phyloP scores from a whole-genome alignment of 2,113 vertebrate genomes.

The Brachyhypopomus occidentalis region DNA sequence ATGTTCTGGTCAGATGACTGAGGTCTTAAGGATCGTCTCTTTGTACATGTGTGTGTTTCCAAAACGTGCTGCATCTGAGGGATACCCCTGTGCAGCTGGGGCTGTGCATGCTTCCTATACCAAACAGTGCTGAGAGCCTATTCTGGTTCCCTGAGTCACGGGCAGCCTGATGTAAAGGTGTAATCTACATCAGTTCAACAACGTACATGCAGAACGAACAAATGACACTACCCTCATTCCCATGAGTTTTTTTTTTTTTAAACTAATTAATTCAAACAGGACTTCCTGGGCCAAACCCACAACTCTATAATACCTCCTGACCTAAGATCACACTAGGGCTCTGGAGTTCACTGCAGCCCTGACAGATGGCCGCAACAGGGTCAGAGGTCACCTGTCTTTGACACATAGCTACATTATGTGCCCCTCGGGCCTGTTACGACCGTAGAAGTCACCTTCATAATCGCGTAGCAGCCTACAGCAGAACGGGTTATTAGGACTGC shows the following conservation, averaged over 20 bases:
- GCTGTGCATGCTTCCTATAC: slow-evolving; percentile 12
- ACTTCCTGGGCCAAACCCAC: too few species aligned
- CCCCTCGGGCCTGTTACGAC: too few species aligned
- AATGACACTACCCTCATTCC: too few species aligned
- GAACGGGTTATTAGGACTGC: neutral
- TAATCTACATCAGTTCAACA: too few species aligned
- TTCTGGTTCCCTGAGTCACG: neutral
- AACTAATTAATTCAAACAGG: too few species aligned
- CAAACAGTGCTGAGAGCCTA: slow-evolving; percentile 9
- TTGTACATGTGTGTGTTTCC: slow-evolving; percentile 14
- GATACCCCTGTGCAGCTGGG: slow-evolving; percentile 27
- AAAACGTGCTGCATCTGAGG: slow-evolving; percentile 23
- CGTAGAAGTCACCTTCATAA: too few species aligned
- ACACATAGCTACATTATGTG: too few species aligned
- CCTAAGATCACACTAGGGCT: too few species aligned
- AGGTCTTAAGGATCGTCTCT: slow-evolving; percentile 46
- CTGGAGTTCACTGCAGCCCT: too few species aligned
- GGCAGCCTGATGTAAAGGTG: neutral
- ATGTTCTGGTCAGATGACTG: slow-evolving; percentile 56
- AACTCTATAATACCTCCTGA: too few species aligned
- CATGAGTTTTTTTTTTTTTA: too few species aligned
- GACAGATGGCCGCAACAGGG: neutral
- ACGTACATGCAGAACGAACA: too few species aligned
- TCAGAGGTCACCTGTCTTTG: neutral
- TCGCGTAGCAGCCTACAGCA: neutral